Conservation (phyloP, 1,140 invertebrate species). For the Drosophila oshimai region DNA sequence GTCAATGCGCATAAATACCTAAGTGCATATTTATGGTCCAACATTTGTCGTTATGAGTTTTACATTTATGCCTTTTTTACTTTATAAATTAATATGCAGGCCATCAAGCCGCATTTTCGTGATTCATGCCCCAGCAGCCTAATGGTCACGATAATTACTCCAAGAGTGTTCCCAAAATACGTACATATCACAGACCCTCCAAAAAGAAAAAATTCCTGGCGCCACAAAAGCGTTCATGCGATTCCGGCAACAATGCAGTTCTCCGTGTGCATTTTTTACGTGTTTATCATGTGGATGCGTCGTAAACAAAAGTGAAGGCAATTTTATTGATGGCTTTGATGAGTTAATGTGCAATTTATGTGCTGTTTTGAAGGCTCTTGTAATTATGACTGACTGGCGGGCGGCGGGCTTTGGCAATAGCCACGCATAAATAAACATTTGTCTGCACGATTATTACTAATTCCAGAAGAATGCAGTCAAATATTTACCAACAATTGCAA, state of each 20-base stretch:
- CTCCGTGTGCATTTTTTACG: not conserved
- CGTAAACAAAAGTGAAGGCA: constrained; percentile 11
- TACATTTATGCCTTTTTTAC: constrained; percentile 48
- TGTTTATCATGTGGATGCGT: constrained; percentile 12
- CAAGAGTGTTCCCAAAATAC: not conserved
- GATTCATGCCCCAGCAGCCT: constrained; percentile 9
- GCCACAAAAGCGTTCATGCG: not conserved
- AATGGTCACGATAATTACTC: constrained; percentile 32
- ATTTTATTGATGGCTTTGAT: constrained; percentile 23
- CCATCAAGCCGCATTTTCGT: constrained; percentile 13
- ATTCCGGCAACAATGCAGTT: constrained; percentile 24
- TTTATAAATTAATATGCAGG: constrained; percentile 54
- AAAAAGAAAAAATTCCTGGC: constrained; percentile 1
- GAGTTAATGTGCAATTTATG: constrained; percentile 35
- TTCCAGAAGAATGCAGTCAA: constrained; percentile 5
- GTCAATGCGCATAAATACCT: constrained; percentile 53
- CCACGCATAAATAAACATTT: constrained; percentile 39
- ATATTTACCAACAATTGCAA: constrained; percentile 24
- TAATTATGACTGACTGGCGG: too few relatives aligned
- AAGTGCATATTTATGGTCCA: constrained; percentile 63
- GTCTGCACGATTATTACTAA: constrained; percentile 1
- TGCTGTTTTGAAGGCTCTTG: constrained; percentile 17
- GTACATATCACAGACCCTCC: not conserved
- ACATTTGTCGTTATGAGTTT: constrained; percentile 52
- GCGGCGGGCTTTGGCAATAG: constrained; percentile 17